Evolutionary conservation across 1,140 invertebrate species (phyloP).

Genomic region (Cephus cinctus): DNA sequence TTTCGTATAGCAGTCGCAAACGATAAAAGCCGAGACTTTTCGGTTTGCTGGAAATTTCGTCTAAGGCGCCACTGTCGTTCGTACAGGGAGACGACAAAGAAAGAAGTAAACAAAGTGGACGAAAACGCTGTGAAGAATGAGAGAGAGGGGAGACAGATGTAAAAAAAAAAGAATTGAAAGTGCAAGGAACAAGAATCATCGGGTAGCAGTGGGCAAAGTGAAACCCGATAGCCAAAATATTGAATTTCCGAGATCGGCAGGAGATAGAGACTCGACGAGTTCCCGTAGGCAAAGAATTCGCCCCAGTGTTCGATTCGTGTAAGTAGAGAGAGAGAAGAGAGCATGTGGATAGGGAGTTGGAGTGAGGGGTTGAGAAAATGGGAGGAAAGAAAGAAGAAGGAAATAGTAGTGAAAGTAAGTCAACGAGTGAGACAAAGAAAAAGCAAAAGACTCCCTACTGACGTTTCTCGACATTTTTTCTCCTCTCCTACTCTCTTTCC

Average conservation of each 20-base stretch:
- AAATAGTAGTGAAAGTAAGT: slow-evolving; percentile 18
- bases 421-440: slow-evolving; percentile 24
- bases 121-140: not conserved
- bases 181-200: too few relatives aligned
- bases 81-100: not conserved
- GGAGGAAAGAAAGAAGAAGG: slow-evolving; percentile 13
- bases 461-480: not conserved
- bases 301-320: not conserved
- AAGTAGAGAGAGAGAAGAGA: not conserved
- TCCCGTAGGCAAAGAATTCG: not conserved
- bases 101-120: not conserved
- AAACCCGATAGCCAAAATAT: slow-evolving; percentile 49
- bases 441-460: slow-evolving; percentile 2
- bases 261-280: not conserved
- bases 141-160: not conserved
- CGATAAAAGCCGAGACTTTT: too few relatives aligned
- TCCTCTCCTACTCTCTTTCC: not conserved
- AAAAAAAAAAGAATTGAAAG: too few relatives aligned
- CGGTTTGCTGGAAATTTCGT: too few relatives aligned
- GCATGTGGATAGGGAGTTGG: not conserved
- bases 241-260: slow-evolving; percentile 32
- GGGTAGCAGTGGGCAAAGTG: too few relatives aligned
- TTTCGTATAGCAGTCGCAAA: too few relatives aligned
- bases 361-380: not conserved
- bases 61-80: too few relatives aligned